phyloP scores from a whole-genome alignment of 2,888 invertebrate species.

The Platynereis dumerilii region DNA sequence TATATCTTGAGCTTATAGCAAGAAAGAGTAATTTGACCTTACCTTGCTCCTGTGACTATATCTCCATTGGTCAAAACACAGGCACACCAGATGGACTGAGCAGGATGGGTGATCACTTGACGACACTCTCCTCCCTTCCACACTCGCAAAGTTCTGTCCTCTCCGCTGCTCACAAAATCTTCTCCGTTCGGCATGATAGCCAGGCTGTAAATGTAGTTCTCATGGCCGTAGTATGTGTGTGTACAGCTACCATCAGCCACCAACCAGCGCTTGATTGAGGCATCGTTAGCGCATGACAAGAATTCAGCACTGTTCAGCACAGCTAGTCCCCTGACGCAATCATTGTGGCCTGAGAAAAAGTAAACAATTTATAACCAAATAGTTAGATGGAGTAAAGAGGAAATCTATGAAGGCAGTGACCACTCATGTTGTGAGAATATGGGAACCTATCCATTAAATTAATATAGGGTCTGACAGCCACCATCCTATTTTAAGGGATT shows the following conservation, averaged over 20 bases:
- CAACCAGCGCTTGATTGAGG: constrained; percentile 82
- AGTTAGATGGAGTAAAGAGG: too few relatives aligned
- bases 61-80: constrained; percentile 84
- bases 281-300: constrained; percentile 92
- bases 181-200: constrained; percentile 64
- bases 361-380: neutral
- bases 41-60: constrained; percentile 81
- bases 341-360: constrained; percentile 77
- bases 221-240: constrained; percentile 75
- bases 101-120: constrained; percentile 78
- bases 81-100: constrained; percentile 89
- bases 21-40: too few relatives aligned
- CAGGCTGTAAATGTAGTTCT: constrained; percentile 82
- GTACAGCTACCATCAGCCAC: constrained; percentile 74
- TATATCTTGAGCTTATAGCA: too few relatives aligned
- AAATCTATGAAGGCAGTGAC: too few relatives aligned
- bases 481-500: too few relatives aligned
- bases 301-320: constrained; percentile 73
- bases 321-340: constrained; percentile 85
- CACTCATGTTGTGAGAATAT: too few relatives aligned
- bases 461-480: too few relatives aligned
- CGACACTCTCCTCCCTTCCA: constrained; percentile 70
- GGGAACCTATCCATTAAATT: too few relatives aligned
- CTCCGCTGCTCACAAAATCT: constrained; percentile 81
- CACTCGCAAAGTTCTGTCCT: constrained; percentile 80